Evolutionary conservation across 2,797 vertebrate genomes (phyloP).

Genomic region (Sebastes aleutianus): DNA sequence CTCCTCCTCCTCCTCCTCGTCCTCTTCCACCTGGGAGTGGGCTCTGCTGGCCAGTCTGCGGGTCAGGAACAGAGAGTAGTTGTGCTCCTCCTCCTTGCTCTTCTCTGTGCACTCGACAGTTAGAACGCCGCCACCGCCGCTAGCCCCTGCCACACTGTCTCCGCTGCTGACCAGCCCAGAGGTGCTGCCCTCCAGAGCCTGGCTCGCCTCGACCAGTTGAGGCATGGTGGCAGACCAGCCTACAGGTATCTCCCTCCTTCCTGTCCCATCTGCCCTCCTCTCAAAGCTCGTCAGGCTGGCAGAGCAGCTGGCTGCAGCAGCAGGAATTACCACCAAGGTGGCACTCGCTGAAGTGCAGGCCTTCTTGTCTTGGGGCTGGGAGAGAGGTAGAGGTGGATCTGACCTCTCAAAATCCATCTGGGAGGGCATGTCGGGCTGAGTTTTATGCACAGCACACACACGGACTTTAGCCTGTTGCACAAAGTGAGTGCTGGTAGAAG

Average conservation of each 20-base stretch:
- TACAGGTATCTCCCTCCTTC: constrained; percentile 59
- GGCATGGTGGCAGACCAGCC: constrained; percentile 67
- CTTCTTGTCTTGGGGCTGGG: constrained; percentile 75
- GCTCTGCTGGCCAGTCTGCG: constrained; percentile 84
- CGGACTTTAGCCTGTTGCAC: constrained; percentile 97
- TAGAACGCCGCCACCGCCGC: constrained; percentile 75
- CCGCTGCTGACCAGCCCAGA: constrained; percentile 71
- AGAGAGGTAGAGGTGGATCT: constrained; percentile 79
- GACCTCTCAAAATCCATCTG: constrained; percentile 73
- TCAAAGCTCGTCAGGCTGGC: constrained; percentile 56
- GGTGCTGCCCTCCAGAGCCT: constrained; percentile 64
- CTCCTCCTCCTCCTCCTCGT: constrained; percentile 88
- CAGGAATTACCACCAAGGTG: constrained; percentile 36
- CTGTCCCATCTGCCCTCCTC: constrained; percentile 55
- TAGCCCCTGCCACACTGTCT: constrained; percentile 64
- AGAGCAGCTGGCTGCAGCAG: constrained; percentile 27
- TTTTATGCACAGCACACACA: constrained; percentile 84
- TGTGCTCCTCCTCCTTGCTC: constrained; percentile 98
- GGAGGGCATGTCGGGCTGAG: constrained; percentile 74
- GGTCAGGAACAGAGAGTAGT: constrained; percentile 97
- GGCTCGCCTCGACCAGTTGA: constrained; percentile 76
- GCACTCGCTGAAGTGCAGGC: constrained; percentile 66
- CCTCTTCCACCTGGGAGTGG: constrained; percentile 82
- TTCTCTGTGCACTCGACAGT: constrained; percentile 87
- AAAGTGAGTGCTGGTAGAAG: constrained; percentile 88